A percentile compares a stretch with the other conserved stretches of the same genome.
Conservation (phyloP, 2,888 invertebrate genomes). For the Macropis europaea region DNA sequence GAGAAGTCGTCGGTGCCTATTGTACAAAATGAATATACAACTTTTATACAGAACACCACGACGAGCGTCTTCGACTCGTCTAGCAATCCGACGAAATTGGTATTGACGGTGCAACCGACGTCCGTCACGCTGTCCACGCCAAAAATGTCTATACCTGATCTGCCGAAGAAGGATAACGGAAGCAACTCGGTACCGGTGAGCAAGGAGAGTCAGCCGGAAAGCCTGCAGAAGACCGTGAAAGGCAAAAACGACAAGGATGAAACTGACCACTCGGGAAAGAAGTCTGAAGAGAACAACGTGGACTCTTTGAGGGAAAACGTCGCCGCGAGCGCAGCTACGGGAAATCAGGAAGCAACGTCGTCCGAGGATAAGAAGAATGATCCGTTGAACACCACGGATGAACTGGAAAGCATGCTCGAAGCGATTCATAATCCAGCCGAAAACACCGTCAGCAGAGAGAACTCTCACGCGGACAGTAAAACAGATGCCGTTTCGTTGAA, state of each 20-base stretch:
- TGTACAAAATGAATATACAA: conserved; percentile 29
- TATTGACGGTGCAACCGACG: conserved; percentile 67
- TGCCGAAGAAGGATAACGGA: conserved; percentile 57
- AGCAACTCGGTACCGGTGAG: conserved; percentile 8
- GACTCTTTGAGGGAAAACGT: conserved; percentile 6
- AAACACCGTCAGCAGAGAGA: conserved; percentile 68
- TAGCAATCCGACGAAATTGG: conserved; percentile 60
- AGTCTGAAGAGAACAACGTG: conserved; percentile 35
- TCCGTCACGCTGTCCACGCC: conserved; percentile 69
- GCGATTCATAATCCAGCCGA: conserved; percentile 78
- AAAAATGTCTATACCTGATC: conserved; percentile 71
- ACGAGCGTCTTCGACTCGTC: conserved; percentile 15
- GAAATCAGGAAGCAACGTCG: conserved; percentile 19
- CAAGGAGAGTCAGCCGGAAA: conserved; percentile 78
- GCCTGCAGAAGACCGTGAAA: conserved; percentile 81
- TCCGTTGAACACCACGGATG: conserved; percentile 78
- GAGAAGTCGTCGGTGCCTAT: conserved; percentile 26
- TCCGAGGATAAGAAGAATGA: conserved; percentile 74
- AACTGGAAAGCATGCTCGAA: conserved; percentile 79
- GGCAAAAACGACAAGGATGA: conserved; percentile 65
- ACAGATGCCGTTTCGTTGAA: conserved; percentile 68
- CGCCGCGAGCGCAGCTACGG: neutral
- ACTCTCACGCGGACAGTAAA: conserved; percentile 57
- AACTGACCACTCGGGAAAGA: conserved; percentile 65
- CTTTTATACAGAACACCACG: conserved; percentile 29